Evolutionary conservation across 1,140 invertebrate species (phyloP), one percentile per base, ranked within the genome.

Genomic region (Chymomyza costata): DNA sequence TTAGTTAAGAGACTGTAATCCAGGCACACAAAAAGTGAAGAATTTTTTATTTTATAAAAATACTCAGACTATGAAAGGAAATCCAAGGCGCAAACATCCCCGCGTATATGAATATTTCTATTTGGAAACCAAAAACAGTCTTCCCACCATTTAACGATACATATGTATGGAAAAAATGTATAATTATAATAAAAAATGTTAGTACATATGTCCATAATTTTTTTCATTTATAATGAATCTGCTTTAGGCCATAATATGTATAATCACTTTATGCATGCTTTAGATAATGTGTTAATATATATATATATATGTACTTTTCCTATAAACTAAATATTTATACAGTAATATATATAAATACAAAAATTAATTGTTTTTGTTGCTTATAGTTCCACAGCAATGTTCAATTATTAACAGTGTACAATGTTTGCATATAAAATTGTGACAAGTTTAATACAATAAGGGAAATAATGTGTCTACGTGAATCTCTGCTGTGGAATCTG

Each of bases 251-350:
- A 66, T 76, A 78, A 76, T 74, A 54, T 80, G 54, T 80, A 64
- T 80, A 78, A 78, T 78, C 71, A 78, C 71, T 80, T 78, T 78
- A 80, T 80, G 73, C 71, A 78, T 78, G 73, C 71, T 80, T 57
- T 64, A 80, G 54, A 59, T 70, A 62, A 64, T 38, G 54, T 55
- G 31, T 59, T n/a, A n/a, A 50, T 50, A 51, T 51, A 25, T 64
- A 37, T 48, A 30, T 56, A 25, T 52, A n/a, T 58, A 8, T 46
- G 16, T 14, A 14, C 35, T 47, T 55, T 25, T 5, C 47, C 66
- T 80, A 80, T 40, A 46, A 48, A 45, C 71, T 78, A 71, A 71
- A 65, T 71, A 63, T 78, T 76, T 78, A 64, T 78, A 78, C 71
- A 78, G 39, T 66, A n/a, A 58, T 64, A 80, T 78, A 25, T 25